Evolutionary conservation across 1,140 invertebrate species (phyloP).

Genomic region (Ceratosolen solmsi): DNA sequence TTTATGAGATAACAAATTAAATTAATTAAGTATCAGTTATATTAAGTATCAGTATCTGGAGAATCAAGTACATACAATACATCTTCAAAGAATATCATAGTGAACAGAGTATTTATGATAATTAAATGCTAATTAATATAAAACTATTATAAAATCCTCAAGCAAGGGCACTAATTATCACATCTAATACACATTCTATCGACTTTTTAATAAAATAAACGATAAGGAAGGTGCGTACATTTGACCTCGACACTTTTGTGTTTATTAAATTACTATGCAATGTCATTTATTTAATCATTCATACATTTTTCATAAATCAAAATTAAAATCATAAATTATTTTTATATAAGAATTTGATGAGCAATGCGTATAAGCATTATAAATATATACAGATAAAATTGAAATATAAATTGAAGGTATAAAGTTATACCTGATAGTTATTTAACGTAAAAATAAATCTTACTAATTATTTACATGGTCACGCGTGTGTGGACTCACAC

Average conservation of each 20-base stretch:
- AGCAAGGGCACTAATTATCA: slow-evolving; percentile 51
- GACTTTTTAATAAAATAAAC: slow-evolving; percentile 37
- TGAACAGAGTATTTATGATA: slow-evolving; percentile 25
- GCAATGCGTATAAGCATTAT: neutral
- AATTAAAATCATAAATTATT: slow-evolving; percentile 23
- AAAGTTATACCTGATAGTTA: neutral
- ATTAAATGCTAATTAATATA: slow-evolving; percentile 52
- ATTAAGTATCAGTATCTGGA: slow-evolving; percentile 40
- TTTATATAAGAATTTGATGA: slow-evolving; percentile 29
- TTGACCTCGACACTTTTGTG: slow-evolving; percentile 47
- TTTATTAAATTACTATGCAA: slow-evolving; percentile 38
- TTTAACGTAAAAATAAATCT: neutral
- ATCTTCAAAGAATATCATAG: slow-evolving; percentile 21
- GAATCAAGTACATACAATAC: slow-evolving; percentile 42
- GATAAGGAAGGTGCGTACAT: slow-evolving; percentile 41
- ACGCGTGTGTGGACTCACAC: too few relatives aligned
- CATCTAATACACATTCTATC: slow-evolving; percentile 12
- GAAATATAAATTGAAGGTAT: slow-evolving; percentile 5
- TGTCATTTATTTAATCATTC: slow-evolving; percentile 36
- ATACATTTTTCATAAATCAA: neutral
- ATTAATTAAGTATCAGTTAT: slow-evolving; percentile 23
- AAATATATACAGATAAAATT: slow-evolving; percentile 24
- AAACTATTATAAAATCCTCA: slow-evolving; percentile 41
- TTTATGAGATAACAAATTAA: neutral
- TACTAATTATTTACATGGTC: neutral